Percentiles rank a stretch among this genome's conserved stretches.
Evolutionary conservation across 2,888 invertebrate genomes (phyloP).

Genomic region (Blastobasis lacticolella): DNA sequence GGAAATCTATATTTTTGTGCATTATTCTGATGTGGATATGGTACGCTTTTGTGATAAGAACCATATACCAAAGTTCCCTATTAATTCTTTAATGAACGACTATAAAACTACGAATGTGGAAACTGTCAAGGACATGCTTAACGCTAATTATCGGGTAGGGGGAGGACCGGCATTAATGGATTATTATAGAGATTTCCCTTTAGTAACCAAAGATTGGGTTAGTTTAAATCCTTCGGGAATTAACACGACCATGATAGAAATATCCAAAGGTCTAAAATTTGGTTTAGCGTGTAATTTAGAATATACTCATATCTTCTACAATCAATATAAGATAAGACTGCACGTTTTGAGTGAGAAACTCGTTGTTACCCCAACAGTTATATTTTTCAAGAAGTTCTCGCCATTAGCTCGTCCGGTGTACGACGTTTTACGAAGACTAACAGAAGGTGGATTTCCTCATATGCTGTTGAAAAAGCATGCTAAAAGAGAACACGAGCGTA

Average conservation of each 20-base stretch:
- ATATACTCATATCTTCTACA: conserved; percentile 27
- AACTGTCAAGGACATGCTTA: conserved; percentile 41
- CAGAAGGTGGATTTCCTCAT: conserved; percentile 38
- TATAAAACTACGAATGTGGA: conserved; percentile 34
- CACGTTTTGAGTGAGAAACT: conserved; percentile 38
- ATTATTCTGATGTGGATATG: conserved; percentile 45
- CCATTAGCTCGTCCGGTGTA: conserved; percentile 35
- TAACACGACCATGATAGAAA: conserved; percentile 23
- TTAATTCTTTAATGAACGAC: conserved; percentile 44
- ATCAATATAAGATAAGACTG: conserved; percentile 24
- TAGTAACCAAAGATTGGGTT: conserved; percentile 39
- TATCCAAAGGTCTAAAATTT: conserved; percentile 40
- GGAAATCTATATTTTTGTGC: conserved; percentile 29
- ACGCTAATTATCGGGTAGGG: conserved; percentile 40
- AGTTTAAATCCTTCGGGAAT: conserved; percentile 30
- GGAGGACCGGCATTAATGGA: conserved; percentile 45
- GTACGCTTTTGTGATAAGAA: conserved; percentile 51
- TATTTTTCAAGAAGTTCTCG: conserved; percentile 55
- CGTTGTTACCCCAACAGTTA: conserved; percentile 35
- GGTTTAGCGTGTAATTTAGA: conserved; percentile 43
- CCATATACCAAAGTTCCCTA: conserved; percentile 52
- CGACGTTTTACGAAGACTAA: conserved; percentile 31
- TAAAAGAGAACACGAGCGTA: neutral
- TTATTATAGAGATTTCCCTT: conserved; percentile 39
- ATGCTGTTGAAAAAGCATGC: conserved; percentile 35